These are phyloP conservation scores for Oenanthe oenanthe DNA, from an alignment of 2,113 vertebrate genomes.

Conservation along the genomic window DNA sequence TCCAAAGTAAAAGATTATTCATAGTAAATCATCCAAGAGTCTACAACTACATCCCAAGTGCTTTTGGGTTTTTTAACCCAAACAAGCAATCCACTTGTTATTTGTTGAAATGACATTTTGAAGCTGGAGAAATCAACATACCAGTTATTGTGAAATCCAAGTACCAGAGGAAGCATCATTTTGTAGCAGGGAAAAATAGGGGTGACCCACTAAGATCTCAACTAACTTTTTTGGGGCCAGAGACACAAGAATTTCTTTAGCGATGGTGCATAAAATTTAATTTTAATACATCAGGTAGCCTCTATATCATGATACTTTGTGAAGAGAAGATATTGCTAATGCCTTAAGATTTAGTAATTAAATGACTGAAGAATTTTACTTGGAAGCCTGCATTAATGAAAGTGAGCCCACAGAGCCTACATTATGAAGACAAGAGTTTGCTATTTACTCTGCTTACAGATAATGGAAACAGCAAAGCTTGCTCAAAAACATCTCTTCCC, in stretches of 20 bases:
- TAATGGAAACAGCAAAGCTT: background rate
- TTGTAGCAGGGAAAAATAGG: accelerated
- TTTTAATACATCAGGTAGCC: background rate
- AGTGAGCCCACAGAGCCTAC: background rate
- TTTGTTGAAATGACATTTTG: background rate
- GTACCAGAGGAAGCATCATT: background rate
- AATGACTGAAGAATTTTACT: background rate
- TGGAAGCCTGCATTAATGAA: background rate
- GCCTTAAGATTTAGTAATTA: background rate
- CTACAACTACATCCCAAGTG: background rate
- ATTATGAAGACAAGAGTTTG: background rate
- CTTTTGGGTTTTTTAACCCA: background rate
- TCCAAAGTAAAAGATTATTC: background rate
- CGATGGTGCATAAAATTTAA: background rate
- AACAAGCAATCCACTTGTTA: background rate
- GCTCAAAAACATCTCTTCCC: background rate
- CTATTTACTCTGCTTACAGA: background rate
- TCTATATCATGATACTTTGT: background rate
- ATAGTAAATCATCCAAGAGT: background rate
- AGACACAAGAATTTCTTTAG: background rate
- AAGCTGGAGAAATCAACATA: background rate
- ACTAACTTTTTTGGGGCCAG: background rate
- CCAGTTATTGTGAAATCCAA: background rate
- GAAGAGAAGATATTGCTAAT: background rate
- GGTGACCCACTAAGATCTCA: background rate